These are phyloP conservation scores for Drosophila heteroneura DNA, from an alignment of 2,888 invertebrate genomes.

Conservation along the genomic window DNA sequence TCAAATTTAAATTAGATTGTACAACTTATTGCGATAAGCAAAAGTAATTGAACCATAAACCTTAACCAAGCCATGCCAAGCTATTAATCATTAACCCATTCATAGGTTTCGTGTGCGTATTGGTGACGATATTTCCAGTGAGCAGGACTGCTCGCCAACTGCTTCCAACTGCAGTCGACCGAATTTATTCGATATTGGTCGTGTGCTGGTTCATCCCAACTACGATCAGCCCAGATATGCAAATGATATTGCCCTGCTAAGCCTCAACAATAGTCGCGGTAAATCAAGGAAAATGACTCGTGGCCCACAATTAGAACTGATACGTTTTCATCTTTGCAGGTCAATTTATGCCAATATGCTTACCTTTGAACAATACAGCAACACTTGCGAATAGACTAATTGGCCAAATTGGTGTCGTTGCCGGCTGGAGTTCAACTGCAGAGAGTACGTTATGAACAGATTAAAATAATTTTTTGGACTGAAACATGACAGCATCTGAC, in stretches of 20 bases:
- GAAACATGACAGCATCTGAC: background rate
- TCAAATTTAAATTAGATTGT: slow-evolving; percentile 1
- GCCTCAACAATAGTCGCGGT: slow-evolving; percentile 84
- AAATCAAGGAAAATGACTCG: background rate
- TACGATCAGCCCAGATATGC: slow-evolving; percentile 86
- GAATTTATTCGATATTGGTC: slow-evolving; percentile 86
- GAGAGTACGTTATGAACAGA: slow-evolving; percentile 84
- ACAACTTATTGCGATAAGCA: background rate
- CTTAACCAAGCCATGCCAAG: background rate
- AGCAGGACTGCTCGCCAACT: slow-evolving; percentile 84
- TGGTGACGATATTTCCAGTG: slow-evolving; percentile 87
- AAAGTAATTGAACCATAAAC: slow-evolving; percentile 1
- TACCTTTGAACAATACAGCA: slow-evolving; percentile 84
- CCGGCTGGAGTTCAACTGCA: slow-evolving; percentile 92
- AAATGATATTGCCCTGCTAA: slow-evolving; percentile 88
- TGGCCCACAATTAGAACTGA: background rate
- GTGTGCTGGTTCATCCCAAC: slow-evolving; percentile 86
- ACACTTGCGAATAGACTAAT: slow-evolving; percentile 83
- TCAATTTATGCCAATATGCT: slow-evolving; percentile 86
- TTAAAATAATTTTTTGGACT: slow-evolving; percentile 13
- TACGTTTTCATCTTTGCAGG: slow-evolving; percentile 40
- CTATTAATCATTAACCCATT: slow-evolving; percentile 19
- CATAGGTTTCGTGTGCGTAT: slow-evolving; percentile 87
- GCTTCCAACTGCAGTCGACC: slow-evolving; percentile 85
- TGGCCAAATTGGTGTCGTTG: slow-evolving; percentile 87